Evolutionary conservation across 2,797 vertebrate genomes (phyloP).

Genomic region (Carduelis carduelis): DNA sequence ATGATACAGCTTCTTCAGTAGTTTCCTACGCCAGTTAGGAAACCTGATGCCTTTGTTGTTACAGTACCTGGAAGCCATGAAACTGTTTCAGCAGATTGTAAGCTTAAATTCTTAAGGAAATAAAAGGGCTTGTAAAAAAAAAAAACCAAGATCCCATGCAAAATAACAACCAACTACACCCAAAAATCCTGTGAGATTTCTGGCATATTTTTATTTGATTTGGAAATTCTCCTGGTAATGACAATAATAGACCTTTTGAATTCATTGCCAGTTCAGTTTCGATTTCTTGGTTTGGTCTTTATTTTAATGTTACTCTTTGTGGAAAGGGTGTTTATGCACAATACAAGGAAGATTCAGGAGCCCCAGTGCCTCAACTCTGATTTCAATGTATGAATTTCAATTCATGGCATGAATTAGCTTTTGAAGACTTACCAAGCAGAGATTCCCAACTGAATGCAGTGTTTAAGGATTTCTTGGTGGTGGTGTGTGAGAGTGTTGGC

Average conservation of each 20-base stretch:
- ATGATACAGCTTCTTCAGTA: not conserved
- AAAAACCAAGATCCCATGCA: rapidly evolving
- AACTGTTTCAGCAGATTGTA: not conserved
- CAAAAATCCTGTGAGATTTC: not conserved
- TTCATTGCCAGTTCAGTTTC: not conserved
- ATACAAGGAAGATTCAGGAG: not conserved
- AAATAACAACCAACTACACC: not conserved
- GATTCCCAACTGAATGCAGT: not conserved
- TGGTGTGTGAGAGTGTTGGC: not conserved
- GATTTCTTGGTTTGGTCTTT: not conserved
- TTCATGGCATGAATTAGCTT: not conserved
- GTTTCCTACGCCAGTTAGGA: not conserved
- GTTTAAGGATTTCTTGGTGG: not conserved
- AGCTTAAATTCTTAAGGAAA: not conserved
- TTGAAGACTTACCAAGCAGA: not conserved
- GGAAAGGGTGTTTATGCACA: not conserved
- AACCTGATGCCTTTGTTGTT: not conserved
- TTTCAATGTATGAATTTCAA: not conserved
- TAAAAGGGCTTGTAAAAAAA: not conserved
- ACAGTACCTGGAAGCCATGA: not conserved
- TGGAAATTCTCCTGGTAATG: not conserved
- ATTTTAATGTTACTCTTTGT: not conserved
- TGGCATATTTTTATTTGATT: not conserved
- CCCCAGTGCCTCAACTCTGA: not conserved
- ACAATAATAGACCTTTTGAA: not conserved